Evolutionary conservation across 1,140 invertebrate genomes (phyloP).

Genomic region (Drosophila ercepeae): DNA sequence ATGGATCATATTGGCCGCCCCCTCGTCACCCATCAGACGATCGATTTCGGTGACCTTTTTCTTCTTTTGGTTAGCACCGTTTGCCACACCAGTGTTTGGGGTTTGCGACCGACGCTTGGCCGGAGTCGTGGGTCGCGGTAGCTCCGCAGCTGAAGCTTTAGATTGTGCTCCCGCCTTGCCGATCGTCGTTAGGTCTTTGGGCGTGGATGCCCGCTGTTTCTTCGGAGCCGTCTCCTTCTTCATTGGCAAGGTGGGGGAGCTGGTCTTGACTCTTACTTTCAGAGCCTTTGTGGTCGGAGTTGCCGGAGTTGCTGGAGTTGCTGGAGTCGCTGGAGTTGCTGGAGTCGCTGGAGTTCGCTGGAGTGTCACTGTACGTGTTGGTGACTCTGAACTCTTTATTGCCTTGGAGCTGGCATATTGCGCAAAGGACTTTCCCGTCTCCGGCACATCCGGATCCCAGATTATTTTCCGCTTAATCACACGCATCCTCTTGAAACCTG

Average conservation of each 20-base stretch:
- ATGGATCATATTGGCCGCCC: slow-evolving; percentile 93
- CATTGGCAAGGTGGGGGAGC: neutral
- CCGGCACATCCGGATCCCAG: slow-evolving; percentile 88
- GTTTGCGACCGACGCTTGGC: slow-evolving; percentile 68
- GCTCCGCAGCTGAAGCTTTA: neutral
- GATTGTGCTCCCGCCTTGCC: slow-evolving; percentile 20
- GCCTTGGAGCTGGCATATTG: slow-evolving; percentile 62
- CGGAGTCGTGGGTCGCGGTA: slow-evolving; percentile 4
- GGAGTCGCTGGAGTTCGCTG: neutral
- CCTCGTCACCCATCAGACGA: slow-evolving; percentile 91
- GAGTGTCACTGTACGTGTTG: neutral
- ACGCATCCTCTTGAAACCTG: slow-evolving; percentile 84
- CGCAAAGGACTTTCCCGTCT: slow-evolving; percentile 83
- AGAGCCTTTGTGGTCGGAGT: neutral
- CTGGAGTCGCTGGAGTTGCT: too few relatives aligned
- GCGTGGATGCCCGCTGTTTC: slow-evolving; percentile 47
- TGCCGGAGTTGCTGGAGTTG: neutral
- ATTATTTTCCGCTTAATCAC: slow-evolving; percentile 88
- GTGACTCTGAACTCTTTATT: neutral
- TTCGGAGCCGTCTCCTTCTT: slow-evolving; percentile 32
- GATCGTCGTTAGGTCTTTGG: slow-evolving; percentile 31
- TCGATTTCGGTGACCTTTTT: slow-evolving; percentile 89
- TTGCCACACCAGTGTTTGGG: slow-evolving; percentile 41
- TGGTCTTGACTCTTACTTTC: slow-evolving; percentile 10
- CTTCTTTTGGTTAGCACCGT: slow-evolving; percentile 77